Evolutionary conservation across 2,113 vertebrate genomes (phyloP).

Genomic region (Phylloscopus trochiloides): DNA sequence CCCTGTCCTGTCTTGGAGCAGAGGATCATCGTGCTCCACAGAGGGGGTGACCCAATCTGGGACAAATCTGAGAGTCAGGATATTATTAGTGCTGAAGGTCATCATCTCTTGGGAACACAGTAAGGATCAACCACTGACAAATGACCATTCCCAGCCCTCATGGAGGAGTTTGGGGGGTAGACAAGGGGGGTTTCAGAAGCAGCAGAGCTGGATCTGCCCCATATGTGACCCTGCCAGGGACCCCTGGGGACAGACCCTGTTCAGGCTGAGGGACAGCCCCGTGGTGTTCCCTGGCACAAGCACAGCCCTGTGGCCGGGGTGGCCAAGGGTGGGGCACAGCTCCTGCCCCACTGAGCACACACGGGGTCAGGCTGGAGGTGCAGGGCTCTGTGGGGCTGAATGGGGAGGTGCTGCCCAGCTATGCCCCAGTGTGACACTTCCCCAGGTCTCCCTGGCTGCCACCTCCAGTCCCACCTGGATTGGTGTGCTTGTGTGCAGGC

Average conservation of each 20-base stretch:
- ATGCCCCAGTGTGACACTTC: background rate
- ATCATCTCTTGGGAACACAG: background rate
- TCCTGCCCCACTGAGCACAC: background rate
- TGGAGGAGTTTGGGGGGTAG: background rate
- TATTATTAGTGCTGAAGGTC: background rate
- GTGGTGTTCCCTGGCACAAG: background rate
- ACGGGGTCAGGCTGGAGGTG: background rate
- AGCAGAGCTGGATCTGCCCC: background rate
- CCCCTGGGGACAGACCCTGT: background rate
- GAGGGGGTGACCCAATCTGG: background rate
- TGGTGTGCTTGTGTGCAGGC: background rate
- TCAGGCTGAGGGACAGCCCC: background rate
- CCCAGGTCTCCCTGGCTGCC: background rate
- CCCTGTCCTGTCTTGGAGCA: background rate
- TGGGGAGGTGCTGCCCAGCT: accelerated
- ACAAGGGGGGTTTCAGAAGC: background rate
- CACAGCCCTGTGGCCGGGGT: background rate
- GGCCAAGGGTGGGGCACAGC: background rate
- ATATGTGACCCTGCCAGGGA: background rate
- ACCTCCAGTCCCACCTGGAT: background rate
- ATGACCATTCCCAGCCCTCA: background rate
- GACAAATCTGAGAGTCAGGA: background rate
- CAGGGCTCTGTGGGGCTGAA: background rate
- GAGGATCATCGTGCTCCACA: background rate
- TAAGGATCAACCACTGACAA: background rate